phyloP scores from a whole-genome alignment of 2,113 vertebrate genomes.

The Caranx melampygus region DNA sequence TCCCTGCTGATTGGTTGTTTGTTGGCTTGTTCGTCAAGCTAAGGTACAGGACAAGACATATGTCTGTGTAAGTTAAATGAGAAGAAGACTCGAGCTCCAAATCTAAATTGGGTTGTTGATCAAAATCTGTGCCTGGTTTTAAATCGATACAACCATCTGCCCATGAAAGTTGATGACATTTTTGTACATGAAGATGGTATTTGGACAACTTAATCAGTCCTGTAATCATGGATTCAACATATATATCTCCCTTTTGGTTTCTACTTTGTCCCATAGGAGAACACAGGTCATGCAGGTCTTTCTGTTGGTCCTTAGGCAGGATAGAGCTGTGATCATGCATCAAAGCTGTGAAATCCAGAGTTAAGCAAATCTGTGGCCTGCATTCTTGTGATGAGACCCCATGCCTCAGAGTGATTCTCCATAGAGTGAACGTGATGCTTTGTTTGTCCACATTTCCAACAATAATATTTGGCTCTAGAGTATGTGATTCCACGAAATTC shows the following conservation, averaged over 20 bases:
- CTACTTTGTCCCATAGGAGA: background rate
- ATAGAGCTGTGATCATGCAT: constrained; percentile 21
- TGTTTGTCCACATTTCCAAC: constrained; percentile 14
- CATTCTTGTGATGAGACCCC: background rate
- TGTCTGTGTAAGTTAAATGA: background rate
- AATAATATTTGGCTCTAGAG: constrained; percentile 9
- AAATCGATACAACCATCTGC: background rate
- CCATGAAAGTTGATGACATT: too few relatives aligned
- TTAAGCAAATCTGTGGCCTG: constrained; percentile 23
- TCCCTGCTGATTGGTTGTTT: background rate
- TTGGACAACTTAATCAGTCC: background rate
- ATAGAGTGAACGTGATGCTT: background rate
- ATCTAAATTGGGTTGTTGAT: background rate
- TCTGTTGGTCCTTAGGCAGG: background rate
- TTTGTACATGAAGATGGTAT: background rate
- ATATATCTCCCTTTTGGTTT: background rate
- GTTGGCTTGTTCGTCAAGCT: background rate
- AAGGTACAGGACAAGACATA: background rate
- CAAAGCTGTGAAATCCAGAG: constrained; percentile 25
- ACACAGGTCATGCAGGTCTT: background rate
- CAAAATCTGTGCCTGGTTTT: background rate
- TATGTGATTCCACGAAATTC: constrained; percentile 37
- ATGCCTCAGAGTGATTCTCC: background rate
- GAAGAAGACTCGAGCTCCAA: background rate
- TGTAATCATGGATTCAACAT: background rate